These are phyloP conservation scores for Eurytoma californica DNA, from an alignment of 2,888 invertebrate genomes.

Conservation along the genomic window DNA sequence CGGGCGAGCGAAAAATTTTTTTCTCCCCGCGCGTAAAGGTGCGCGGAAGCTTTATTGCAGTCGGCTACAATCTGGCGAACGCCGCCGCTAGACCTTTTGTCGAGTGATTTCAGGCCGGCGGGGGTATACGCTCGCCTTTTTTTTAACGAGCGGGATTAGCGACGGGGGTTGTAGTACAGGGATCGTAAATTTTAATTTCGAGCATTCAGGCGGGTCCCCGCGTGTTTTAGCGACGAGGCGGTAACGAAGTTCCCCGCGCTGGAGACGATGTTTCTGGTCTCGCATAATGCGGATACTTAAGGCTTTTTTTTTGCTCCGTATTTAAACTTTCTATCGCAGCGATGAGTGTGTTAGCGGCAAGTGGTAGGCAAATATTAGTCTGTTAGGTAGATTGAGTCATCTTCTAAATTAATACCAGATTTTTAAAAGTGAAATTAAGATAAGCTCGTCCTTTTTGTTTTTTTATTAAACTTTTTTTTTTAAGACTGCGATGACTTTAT, in stretches of 20 bases:
- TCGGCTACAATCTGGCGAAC: background rate
- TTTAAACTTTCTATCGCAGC: background rate
- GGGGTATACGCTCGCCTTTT: background rate
- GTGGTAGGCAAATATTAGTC: too few relatives aligned
- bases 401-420: too few relatives aligned
- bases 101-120: slow-evolving; percentile 48
- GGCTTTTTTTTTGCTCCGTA: background rate
- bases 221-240: background rate
- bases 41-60: slow-evolving; percentile 5
- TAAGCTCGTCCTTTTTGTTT: too few relatives aligned
- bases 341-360: too few relatives aligned
- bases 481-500: too few relatives aligned
- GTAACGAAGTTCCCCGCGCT: slow-evolving; percentile 16
- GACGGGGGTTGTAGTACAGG: slow-evolving; percentile 24
- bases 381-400: too few relatives aligned
- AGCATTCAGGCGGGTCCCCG: slow-evolving; percentile 15
- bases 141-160: slow-evolving; percentile 50
- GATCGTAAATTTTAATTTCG: slow-evolving; percentile 56
- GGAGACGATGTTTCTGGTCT: too few relatives aligned
- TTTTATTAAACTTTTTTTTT: too few relatives aligned
- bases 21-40: background rate
- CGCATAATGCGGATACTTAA: too few relatives aligned
- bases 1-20: background rate
- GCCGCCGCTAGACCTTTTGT: slow-evolving; percentile 39
- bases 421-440: too few relatives aligned